A percentile compares a stretch with the other conserved stretches of the same genome.
phyloP scores from a whole-genome alignment of 2,888 invertebrate species.

The Zonitis immaculata region DNA sequence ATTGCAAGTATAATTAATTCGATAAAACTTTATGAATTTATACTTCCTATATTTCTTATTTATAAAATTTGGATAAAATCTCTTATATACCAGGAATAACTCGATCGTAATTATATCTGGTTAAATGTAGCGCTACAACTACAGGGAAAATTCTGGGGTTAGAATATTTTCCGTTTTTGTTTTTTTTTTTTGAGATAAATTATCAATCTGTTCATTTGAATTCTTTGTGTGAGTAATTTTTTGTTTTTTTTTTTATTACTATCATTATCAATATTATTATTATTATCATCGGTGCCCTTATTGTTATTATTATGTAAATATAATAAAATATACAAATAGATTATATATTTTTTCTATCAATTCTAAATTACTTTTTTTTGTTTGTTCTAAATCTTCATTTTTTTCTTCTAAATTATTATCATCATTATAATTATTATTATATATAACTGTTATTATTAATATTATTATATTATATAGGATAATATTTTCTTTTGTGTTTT shows the following conservation, averaged over 20 bases:
- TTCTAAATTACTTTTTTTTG: not conserved
- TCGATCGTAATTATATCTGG: too few relatives aligned
- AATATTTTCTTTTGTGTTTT: conserved; percentile 10
- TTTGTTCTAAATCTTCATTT: conserved; percentile 7
- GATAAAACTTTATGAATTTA: too few relatives aligned
- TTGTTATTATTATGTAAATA: conserved; percentile 29
- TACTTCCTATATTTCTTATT: too few relatives aligned
- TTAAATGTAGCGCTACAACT: too few relatives aligned
- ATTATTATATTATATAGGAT: too few relatives aligned
- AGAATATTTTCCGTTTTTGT: too few relatives aligned
- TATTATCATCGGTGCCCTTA: conserved; percentile 20
- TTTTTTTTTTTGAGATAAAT: too few relatives aligned
- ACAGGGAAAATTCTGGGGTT: too few relatives aligned
- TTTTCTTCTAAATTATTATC: conserved; percentile 6
- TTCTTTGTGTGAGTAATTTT: not conserved
- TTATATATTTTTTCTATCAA: conserved; percentile 8
- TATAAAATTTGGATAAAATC: too few relatives aligned
- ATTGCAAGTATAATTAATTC: too few relatives aligned
- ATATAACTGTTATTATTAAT: conserved; percentile 2
- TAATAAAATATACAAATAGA: conserved; percentile 35
- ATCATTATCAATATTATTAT: not conserved
- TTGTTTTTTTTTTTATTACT: not conserved
- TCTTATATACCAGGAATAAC: too few relatives aligned
- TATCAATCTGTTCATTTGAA: not conserved
- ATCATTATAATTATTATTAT: not conserved